Evolutionary conservation across 2,113 vertebrate genomes (phyloP).

Genomic region (Stercorarius parasiticus): DNA sequence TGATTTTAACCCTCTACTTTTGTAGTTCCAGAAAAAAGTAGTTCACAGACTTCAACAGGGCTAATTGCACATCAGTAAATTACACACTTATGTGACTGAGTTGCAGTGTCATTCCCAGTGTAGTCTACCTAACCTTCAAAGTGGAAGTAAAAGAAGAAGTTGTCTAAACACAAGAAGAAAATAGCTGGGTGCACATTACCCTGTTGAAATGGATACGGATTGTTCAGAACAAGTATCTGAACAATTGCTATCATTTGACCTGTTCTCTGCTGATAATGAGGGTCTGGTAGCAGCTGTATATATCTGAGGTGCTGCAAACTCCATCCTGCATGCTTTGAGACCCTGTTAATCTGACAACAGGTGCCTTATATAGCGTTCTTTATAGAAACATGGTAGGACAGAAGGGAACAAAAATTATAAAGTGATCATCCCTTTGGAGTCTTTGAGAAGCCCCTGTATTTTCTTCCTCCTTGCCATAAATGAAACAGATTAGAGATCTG

Average conservation of each 20-base stretch:
- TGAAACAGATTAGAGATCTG: not conserved
- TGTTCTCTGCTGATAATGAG: not conserved
- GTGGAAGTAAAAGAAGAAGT: slow-evolving; percentile 46
- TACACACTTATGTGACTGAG: not conserved
- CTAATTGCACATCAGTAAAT: not conserved
- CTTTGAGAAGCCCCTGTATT: not conserved
- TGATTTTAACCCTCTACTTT: not conserved
- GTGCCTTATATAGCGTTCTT: not conserved
- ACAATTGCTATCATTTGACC: not conserved
- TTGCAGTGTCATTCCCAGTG: slow-evolving; percentile 35
- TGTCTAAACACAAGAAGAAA: slow-evolving; percentile 32
- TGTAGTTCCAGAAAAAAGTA: not conserved
- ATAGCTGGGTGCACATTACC: not conserved
- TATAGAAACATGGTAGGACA: not conserved
- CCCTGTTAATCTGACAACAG: not conserved
- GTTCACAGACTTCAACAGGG: not conserved
- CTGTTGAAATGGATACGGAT: not conserved
- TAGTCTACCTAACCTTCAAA: slow-evolving; percentile 17
- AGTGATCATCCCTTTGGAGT: not conserved
- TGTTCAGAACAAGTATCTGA: not conserved
- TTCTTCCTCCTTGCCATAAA: not conserved
- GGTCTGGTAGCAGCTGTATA: not conserved
- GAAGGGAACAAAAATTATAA: not conserved
- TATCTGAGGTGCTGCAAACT: not conserved
- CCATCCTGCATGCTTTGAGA: not conserved